phyloP scores from a whole-genome alignment of 2,888 invertebrate species.

The Lutraria lutraria region DNA sequence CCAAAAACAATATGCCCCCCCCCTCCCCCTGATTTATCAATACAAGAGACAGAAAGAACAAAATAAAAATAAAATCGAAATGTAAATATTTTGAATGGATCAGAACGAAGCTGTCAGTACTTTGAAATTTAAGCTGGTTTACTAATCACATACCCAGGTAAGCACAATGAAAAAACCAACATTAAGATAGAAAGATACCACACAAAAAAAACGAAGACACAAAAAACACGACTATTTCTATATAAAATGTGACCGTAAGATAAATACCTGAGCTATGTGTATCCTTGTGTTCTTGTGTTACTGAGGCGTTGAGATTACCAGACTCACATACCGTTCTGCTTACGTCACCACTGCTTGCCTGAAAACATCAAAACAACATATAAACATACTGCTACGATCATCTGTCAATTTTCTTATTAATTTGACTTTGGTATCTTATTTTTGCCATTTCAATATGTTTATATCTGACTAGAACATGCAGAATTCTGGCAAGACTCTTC shows the following conservation, averaged over 20 bases:
- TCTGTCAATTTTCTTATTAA: constrained; percentile 3
- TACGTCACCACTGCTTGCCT: constrained; percentile 41
- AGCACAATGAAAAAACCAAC: no score
- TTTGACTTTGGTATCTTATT: neutral
- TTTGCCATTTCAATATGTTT: neutral
- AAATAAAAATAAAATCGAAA: no score
- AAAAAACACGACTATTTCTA: neutral
- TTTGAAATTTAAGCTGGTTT: no score
- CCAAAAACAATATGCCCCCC: no score
- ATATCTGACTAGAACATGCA: neutral
- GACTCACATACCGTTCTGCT: constrained; percentile 44
- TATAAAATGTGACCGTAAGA: neutral
- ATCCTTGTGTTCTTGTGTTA: constrained; percentile 26
- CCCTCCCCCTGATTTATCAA: no score
- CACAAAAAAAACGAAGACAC: neutral
- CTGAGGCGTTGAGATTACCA: constrained; percentile 37
- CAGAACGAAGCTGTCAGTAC: no score
- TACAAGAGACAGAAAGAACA: no score
- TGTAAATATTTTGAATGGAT: no score
- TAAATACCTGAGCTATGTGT: neutral
- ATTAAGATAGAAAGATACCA: neutral
- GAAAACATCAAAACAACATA: constrained; percentile 29
- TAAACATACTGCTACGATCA: constrained; percentile 16
- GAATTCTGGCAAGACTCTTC: neutral
- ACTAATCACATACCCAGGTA: no score